Evolutionary conservation across 2,888 invertebrate genomes (phyloP), one percentile per base, ranked within the genome.

Genomic region (Phorcus lineatus): DNA sequence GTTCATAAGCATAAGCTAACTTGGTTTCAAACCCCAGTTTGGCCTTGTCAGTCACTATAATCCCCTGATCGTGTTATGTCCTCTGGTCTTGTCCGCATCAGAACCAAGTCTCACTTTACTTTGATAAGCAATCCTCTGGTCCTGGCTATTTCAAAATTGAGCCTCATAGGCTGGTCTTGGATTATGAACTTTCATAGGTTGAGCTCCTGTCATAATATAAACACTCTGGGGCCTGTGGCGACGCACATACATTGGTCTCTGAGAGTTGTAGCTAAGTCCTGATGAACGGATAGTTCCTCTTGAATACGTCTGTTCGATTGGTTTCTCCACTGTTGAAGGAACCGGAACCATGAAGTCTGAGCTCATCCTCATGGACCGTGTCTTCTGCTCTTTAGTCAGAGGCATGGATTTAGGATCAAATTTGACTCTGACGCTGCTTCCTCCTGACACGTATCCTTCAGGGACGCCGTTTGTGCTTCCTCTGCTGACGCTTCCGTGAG

Each of bases 281-380:
- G 31, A 40, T n/a, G 57, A 31, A 52, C 62, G 62, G n/a, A 78
- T 52, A 9, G 66, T 47, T 16, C 66, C 53, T 3, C 55, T 13
- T 1, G 79, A 17, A 36, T 79, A 79, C 17, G 74, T 79, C 22
- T 79, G 11, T 28, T 79, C 79, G n/a, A 79, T 79, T 13, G 79
- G 74, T 36, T 53, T 53, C 17, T 74, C 54, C 9, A 79, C 40
- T 31, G 74, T 55, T 2, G 79, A 74, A 16, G 79, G 79, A 17
- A 77, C 77, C 7, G 17, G 36, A 2, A 55, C 53, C 31, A 53
- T 76, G 36, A 55, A 76, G 17, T 36, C 36, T 0, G 76, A 55
- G 9, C 55, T 76, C 31, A 53, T 19, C 13, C 76, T 53, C 76
- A 76, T 54, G 17, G 76, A 76, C 36, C 54, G 13, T 2, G 55